Percentiles rank a stretch among this genome's conserved stretches.
These are phyloP conservation scores for Leptinotarsa texana DNA, from an alignment of 1,140 invertebrate genomes.

Conservation along the genomic window DNA sequence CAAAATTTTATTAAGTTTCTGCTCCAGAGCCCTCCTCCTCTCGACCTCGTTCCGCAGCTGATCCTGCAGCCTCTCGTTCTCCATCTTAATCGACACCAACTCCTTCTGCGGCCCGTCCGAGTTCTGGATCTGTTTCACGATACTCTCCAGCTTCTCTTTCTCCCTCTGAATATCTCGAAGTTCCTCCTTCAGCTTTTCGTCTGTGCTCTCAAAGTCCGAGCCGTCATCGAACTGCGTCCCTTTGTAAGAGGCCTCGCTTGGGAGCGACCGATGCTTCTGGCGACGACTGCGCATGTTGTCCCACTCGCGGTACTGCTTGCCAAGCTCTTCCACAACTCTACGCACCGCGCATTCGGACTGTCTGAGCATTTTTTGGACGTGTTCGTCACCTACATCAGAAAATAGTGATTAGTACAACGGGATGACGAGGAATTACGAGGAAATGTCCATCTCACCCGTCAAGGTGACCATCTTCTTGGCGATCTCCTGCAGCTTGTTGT, in stretches of 20 bases:
- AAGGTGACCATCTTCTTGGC: slow-evolving; percentile 37
- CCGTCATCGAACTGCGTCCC: slow-evolving; percentile 16
- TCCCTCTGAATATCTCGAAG: slow-evolving; percentile 32
- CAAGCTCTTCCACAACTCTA: slow-evolving; percentile 41
- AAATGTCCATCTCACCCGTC: slow-evolving; percentile 20
- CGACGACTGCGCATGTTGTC: slow-evolving; percentile 29
- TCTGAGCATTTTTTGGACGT: slow-evolving; percentile 42
- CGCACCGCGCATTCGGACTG: slow-evolving; percentile 44
- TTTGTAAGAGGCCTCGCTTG: background rate
- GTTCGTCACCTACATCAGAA: slow-evolving; percentile 37
- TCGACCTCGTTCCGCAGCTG: slow-evolving; percentile 7
- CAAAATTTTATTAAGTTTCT: slow-evolving; percentile 17
- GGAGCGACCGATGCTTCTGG: slow-evolving; percentile 10
- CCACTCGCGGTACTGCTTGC: slow-evolving; percentile 42
- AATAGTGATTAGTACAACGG: background rate
- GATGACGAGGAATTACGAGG: background rate
- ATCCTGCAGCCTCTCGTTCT: slow-evolving; percentile 10
- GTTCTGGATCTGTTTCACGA: slow-evolving; percentile 30
- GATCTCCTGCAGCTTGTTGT: slow-evolving; percentile 42
- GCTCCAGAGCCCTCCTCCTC: slow-evolving; percentile 6
- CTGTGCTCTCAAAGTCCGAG: slow-evolving; percentile 23
- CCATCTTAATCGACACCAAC: background rate
- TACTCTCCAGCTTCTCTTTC: slow-evolving; percentile 32
- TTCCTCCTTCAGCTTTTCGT: slow-evolving; percentile 34
- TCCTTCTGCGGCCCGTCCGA: slow-evolving; percentile 5